Evolutionary conservation across 2,888 invertebrate genomes (phyloP).

Genomic region (Apotomis capreana): DNA sequence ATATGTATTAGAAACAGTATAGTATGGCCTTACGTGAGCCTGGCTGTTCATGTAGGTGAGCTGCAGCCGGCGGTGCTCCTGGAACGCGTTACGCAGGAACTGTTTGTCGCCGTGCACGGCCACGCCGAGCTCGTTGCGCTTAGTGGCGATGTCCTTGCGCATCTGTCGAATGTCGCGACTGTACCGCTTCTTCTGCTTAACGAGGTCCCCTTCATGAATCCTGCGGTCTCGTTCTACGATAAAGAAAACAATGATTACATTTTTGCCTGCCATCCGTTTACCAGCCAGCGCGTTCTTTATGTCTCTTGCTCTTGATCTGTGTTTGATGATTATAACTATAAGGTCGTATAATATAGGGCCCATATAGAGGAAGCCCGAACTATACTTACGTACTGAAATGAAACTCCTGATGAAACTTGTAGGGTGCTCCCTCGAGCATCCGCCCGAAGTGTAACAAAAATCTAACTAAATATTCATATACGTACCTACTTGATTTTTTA

Average conservation of each 20-base stretch:
- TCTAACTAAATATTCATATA: no score
- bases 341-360: no score
- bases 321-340: no score
- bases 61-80: slow-evolving; percentile 83
- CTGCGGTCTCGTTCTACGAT: slow-evolving; percentile 82
- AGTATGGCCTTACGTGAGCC: slow-evolving; percentile 66
- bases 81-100: slow-evolving; percentile 82
- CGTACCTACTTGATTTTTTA: no score
- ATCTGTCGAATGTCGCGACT: slow-evolving; percentile 81
- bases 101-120: slow-evolving; percentile 84
- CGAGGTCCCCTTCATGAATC: slow-evolving; percentile 83
- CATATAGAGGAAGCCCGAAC: no score
- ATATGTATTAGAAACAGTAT: background rate
- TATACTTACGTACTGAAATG: no score
- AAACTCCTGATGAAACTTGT: no score
- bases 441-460: no score
- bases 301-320: no score
- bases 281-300: no score
- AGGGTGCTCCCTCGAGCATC: no score
- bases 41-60: slow-evolving; percentile 83
- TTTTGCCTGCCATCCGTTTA: no score
- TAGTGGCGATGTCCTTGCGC: slow-evolving; percentile 80
- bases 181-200: slow-evolving; percentile 80
- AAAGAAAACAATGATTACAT: slow-evolving; percentile 3
- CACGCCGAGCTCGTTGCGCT: slow-evolving; percentile 82